A percentile compares a stretch with the other conserved stretches of the same genome.
Conservation (phyloP, 2,888 invertebrate genomes). For the Beris chalybata region DNA sequence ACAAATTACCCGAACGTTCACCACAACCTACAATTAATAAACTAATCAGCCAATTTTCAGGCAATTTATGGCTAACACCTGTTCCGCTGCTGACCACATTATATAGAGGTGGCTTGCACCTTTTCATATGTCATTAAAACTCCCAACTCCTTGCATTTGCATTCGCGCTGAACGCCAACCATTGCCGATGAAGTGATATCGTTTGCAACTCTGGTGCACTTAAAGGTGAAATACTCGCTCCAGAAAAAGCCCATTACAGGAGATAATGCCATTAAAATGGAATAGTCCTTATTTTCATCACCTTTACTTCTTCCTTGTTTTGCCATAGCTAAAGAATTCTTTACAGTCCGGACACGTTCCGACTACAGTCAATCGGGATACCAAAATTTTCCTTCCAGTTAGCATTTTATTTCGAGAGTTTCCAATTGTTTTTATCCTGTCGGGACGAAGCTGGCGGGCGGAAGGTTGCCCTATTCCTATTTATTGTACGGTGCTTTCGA, state of each 20-base stretch:
- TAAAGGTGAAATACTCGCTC: too few species aligned
- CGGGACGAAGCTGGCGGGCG: not conserved
- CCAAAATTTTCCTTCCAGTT: slow-evolving; percentile 32
- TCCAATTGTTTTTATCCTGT: slow-evolving; percentile 31
- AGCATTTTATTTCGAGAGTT: slow-evolving; percentile 32
- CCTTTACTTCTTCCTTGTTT: slow-evolving; percentile 17
- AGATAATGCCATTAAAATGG: slow-evolving; percentile 26
- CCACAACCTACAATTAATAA: slow-evolving; percentile 34
- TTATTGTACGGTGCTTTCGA: too few species aligned
- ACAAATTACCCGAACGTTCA: slow-evolving; percentile 31
- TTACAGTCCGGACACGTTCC: slow-evolving; percentile 26
- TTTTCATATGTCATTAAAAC: too few species aligned
- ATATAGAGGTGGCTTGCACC: not conserved
- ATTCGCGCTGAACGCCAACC: too few species aligned
- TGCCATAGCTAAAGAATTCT: slow-evolving; percentile 14
- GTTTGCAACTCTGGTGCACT: too few species aligned
- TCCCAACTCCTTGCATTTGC: too few species aligned
- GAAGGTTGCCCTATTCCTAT: too few species aligned
- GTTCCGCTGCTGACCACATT: slow-evolving; percentile 20
- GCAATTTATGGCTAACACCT: slow-evolving; percentile 34
- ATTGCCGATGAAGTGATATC: too few species aligned
- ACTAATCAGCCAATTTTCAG: slow-evolving; percentile 35
- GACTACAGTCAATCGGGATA: slow-evolving; percentile 22
- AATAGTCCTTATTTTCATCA: slow-evolving; percentile 19
- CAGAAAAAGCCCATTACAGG: slow-evolving; percentile 19